Conservation (phyloP, 2,888 invertebrate genomes). For the Drosophila algonquin region DNA sequence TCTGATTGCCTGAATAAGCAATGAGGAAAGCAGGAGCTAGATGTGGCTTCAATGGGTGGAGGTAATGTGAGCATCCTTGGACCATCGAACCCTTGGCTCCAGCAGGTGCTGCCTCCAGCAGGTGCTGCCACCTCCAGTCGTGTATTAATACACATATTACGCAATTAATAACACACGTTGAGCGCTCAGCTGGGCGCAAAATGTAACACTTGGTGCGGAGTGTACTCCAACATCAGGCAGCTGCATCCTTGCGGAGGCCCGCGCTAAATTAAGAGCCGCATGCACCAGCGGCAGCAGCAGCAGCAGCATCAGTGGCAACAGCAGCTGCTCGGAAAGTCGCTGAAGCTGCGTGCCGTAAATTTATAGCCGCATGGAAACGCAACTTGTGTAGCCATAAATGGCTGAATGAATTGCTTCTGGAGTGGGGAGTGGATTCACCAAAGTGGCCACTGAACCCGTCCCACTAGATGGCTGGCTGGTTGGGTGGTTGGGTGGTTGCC, state of each 20-base stretch:
- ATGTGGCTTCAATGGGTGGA: neutral
- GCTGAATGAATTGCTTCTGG: slow-evolving; percentile 44
- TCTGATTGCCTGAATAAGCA: slow-evolving; percentile 44
- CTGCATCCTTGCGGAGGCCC: slow-evolving; percentile 26
- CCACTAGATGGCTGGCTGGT: neutral
- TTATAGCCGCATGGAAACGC: slow-evolving; percentile 40
- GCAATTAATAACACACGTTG: slow-evolving; percentile 77
- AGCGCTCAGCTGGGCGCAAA: slow-evolving; percentile 75
- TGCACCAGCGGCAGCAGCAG: neutral
- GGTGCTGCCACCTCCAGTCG: slow-evolving; percentile 49
- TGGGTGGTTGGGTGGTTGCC: too few species aligned
- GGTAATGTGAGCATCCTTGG: slow-evolving; percentile 8
- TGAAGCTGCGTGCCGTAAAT: slow-evolving; percentile 19
- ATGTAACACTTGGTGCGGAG: slow-evolving; percentile 56
- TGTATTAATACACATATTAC: slow-evolving; percentile 77
- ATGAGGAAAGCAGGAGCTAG: slow-evolving; percentile 9
- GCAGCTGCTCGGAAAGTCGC: slow-evolving; percentile 9
- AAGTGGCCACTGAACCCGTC: slow-evolving; percentile 51
- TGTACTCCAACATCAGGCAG: slow-evolving; percentile 13
- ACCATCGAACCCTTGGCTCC: neutral
- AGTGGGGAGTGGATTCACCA: slow-evolving; percentile 16
- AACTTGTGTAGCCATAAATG: slow-evolving; percentile 62
- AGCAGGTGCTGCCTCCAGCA: neutral
- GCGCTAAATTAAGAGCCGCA: slow-evolving; percentile 49
- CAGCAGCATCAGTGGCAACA: neutral